Conservation (phyloP, 2,113 vertebrate species). For the Lophotis ruficrista region DNA sequence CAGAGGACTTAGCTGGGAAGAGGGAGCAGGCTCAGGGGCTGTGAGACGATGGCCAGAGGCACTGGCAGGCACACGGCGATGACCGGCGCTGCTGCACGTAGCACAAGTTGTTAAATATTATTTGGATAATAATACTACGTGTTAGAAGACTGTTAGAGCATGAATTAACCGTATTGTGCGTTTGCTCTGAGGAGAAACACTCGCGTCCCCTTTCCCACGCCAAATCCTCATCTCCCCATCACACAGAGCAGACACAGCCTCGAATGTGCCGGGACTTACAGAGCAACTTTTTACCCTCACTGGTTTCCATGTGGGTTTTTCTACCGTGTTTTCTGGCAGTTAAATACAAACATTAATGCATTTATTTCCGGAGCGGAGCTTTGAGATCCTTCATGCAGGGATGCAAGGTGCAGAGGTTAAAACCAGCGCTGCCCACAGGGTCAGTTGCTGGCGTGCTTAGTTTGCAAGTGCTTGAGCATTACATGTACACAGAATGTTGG, state of each 20-base stretch:
- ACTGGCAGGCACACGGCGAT: accelerated
- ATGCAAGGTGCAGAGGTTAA: not conserved
- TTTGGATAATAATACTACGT: not conserved
- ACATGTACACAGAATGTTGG: not conserved
- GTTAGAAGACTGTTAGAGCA: not conserved
- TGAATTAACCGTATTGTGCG: not conserved
- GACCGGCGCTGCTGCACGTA: not conserved
- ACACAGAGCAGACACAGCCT: not conserved
- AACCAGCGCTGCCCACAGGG: not conserved
- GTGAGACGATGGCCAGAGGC: not conserved
- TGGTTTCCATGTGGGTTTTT: not conserved
- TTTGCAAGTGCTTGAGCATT: not conserved
- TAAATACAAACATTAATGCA: not conserved
- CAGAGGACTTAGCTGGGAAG: not conserved
- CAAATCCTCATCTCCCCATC: not conserved
- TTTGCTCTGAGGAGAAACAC: not conserved
- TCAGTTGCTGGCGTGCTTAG: not conserved
- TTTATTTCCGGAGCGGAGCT: not conserved
- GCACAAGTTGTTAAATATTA: not conserved
- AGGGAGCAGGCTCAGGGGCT: not conserved
- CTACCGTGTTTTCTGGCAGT: not conserved
- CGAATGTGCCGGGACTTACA: accelerated
- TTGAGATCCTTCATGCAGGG: not conserved
- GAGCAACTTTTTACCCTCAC: not conserved
- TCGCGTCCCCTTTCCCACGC: accelerated